A percentile compares a stretch with the other conserved stretches of the same genome.
These are phyloP conservation scores for Accipiter virgatus DNA, from an alignment of 2,113 vertebrate species.

Conservation along the genomic window DNA sequence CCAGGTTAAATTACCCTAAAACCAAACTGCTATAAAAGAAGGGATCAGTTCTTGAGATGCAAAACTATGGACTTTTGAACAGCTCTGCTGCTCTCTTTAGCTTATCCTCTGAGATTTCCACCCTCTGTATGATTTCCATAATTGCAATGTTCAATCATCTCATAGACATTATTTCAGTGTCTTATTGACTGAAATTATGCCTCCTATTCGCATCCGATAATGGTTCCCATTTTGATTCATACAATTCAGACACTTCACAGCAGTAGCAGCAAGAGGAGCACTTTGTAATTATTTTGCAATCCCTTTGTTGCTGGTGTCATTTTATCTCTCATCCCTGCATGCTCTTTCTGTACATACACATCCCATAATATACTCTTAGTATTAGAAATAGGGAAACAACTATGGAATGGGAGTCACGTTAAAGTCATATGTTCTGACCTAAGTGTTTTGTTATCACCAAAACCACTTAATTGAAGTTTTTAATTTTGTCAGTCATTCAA, in stretches of 20 bases:
- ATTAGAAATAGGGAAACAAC: neutral
- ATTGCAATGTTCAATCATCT: constrained; percentile 45
- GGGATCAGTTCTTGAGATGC: neutral
- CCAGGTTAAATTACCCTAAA: neutral
- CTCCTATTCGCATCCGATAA: neutral
- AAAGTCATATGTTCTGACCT: neutral
- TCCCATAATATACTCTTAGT: neutral
- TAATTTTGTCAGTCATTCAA: neutral
- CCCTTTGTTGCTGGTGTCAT: neutral
- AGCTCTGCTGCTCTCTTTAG: neutral
- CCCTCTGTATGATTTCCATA: neutral
- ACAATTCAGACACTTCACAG: constrained; percentile 18
- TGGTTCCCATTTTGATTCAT: constrained; percentile 5
- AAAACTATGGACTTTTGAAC: neutral
- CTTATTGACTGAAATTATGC: constrained; percentile 47
- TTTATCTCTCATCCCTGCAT: neutral
- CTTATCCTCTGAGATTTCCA: neutral
- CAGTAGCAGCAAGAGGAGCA: neutral
- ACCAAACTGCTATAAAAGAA: neutral
- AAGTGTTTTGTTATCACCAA: neutral
- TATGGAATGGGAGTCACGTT: neutral
- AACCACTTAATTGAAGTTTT: neutral
- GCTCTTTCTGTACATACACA: neutral
- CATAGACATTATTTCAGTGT: constrained; percentile 36
- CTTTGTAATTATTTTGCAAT: constrained; percentile 43